Conservation (phyloP, 1,140 invertebrate genomes). For the Pseudomyrmex dendroicus region DNA sequence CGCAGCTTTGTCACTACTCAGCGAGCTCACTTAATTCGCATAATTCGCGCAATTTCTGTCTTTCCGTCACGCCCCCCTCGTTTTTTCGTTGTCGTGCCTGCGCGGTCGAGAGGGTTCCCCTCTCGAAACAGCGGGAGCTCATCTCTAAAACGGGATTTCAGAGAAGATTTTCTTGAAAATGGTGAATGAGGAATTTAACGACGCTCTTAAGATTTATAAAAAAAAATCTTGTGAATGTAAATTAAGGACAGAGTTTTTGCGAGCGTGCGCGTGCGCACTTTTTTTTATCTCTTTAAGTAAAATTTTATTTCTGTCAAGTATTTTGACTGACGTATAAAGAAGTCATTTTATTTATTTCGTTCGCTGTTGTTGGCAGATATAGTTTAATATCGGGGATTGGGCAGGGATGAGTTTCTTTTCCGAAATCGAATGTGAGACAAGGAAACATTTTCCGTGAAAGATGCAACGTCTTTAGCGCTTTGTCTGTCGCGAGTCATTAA, state of each 20-base stretch:
- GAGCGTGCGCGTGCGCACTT: neutral
- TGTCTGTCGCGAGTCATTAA: constrained; percentile 40
- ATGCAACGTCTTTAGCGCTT: constrained; percentile 40
- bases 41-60: constrained; percentile 64
- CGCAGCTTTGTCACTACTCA: constrained; percentile 67
- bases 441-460: constrained; percentile 33
- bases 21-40: constrained; percentile 63
- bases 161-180: constrained; percentile 34
- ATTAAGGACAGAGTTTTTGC: neutral
- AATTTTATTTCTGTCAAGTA: neutral
- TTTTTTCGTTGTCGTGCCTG: constrained; percentile 47
- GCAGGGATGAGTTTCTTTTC: neutral
- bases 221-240: neutral
- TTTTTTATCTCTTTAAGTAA: neutral
- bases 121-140: constrained; percentile 34
- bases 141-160: constrained; percentile 27
- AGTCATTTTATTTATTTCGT: neutral
- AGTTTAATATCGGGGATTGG: neutral
- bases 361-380: neutral
- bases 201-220: neutral
- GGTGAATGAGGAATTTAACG: constrained; percentile 23
- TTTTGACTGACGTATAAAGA: neutral
- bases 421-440: constrained; percentile 17
- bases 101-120: constrained; percentile 27
- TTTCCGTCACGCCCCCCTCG: constrained; percentile 37